Percentiles rank a stretch among this genome's conserved stretches.
Conservation (phyloP, 2,113 vertebrate species). For the Steatornis caripensis region DNA sequence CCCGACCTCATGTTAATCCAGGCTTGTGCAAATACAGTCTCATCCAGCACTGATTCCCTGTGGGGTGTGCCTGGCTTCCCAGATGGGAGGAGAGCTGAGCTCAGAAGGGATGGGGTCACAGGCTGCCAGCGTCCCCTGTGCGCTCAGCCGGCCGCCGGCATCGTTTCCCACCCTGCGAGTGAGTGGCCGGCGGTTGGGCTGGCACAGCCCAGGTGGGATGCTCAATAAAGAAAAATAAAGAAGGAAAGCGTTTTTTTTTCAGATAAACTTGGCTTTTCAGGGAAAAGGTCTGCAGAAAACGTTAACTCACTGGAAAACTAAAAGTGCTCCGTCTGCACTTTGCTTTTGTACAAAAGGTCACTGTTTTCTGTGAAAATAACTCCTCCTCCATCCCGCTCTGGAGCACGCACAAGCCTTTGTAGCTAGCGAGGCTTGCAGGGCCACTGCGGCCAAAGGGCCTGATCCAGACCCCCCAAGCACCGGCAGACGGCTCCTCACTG, state of each 20-base stretch:
- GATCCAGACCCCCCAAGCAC: background rate
- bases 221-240: background rate
- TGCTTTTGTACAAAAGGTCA: constrained; percentile 42
- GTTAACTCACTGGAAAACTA: background rate
- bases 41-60: background rate
- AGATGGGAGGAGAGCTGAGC: background rate
- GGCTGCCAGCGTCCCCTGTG: background rate
- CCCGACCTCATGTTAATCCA: background rate
- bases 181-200: background rate
- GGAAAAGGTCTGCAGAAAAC: background rate
- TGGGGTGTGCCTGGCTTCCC: background rate
- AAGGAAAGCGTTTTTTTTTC: background rate
- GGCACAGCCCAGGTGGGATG: background rate
- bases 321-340: constrained; percentile 20
- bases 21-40: background rate
- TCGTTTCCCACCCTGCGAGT: accelerated
- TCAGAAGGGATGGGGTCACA: background rate
- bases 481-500: background rate
- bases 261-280: background rate
- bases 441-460: background rate
- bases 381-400: background rate
- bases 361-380: background rate
- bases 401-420: background rate
- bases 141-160: background rate
- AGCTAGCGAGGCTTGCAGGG: background rate